Evolutionary conservation across 2,888 invertebrate species (phyloP), one percentile per base, ranked within the genome.

Genomic region (Drosophila sordidula): DNA sequence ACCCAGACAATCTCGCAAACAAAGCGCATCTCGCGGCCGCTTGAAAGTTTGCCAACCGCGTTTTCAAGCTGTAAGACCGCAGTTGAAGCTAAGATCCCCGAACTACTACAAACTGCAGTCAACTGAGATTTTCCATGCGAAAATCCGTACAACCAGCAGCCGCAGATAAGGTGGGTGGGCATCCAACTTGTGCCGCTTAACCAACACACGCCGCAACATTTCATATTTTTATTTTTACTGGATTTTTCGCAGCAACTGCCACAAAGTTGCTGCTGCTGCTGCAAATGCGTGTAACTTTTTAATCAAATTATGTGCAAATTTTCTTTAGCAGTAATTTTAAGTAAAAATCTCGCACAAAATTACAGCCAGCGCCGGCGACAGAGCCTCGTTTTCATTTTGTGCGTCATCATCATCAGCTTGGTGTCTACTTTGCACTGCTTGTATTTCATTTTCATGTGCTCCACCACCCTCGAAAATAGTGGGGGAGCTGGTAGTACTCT

Each of bases 271-370:
- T 68, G 67, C 47, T 57, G 70, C 61, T 62, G 66, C 69, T 67
- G 75, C 50, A 86, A 86, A 86, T 86, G 88, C 89, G 89, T 86
- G 89, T 80, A 86, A 86, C 86, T 89, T 86, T 89, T 86, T 86
- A 86, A 86, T 86, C 88, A 86, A 87, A 89, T 86, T 86, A 86
- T 86, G 89, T 81, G 86, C 72, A 80, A 86, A 86, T 86, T 86
- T 86, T 89, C 87, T 89, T 89, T 87, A 78, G 89, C 85, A 75
- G 88, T 87, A 81, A 86, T 87, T 86, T 89, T 87, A 81, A 84
- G 82, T 71, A 79, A 73, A 72, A 80, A 89, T 81, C 80, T 75
- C 76, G 82, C 75, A 73, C 66, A 75, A 89, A 81, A 79, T 82
- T 67, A 78, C 69, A 61, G 69, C 49, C 44, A 66, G 64, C 22